These are phyloP conservation scores for Brachionus rubens DNA, from an alignment of 1,140 invertebrate species.

Conservation along the genomic window DNA sequence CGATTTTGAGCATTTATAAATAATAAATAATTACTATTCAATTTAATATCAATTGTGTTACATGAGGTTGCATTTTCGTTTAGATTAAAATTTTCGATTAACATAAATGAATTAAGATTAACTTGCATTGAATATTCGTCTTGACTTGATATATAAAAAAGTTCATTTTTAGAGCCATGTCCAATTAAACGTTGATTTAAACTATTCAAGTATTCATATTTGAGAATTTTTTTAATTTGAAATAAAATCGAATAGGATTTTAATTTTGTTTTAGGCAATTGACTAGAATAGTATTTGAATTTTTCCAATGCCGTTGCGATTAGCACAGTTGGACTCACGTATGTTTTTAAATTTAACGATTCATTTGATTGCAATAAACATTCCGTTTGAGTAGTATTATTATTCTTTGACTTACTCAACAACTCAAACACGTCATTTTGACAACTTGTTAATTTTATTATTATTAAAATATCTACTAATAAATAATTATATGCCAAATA, in stretches of 20 bases:
- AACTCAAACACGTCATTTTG: background rate
- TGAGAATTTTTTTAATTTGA: conserved; percentile 32
- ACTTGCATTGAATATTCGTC: background rate
- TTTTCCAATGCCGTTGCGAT: conserved; percentile 19
- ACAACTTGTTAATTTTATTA: too few relatives aligned
- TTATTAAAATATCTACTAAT: too few relatives aligned
- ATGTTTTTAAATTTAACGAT: background rate
- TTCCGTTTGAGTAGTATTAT: background rate
- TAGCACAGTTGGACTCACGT: background rate
- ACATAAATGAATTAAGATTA: conserved; percentile 8
- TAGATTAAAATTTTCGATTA: background rate
- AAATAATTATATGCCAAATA: too few relatives aligned
- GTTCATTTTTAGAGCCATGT: too few relatives aligned
- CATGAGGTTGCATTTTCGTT: background rate
- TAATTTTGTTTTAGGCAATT: background rate
- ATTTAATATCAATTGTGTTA: background rate
- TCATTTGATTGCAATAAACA: background rate
- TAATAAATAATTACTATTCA: background rate
- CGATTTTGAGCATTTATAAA: conserved; percentile 3
- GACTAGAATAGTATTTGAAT: conserved; percentile 2
- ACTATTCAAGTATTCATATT: background rate
- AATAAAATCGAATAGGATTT: background rate
- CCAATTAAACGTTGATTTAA: background rate
- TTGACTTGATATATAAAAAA: background rate
- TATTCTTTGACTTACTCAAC: background rate